Evolutionary conservation across 1,140 invertebrate species (phyloP), one percentile per base, ranked within the genome.

Genomic region (Drosophila navojoa): DNA sequence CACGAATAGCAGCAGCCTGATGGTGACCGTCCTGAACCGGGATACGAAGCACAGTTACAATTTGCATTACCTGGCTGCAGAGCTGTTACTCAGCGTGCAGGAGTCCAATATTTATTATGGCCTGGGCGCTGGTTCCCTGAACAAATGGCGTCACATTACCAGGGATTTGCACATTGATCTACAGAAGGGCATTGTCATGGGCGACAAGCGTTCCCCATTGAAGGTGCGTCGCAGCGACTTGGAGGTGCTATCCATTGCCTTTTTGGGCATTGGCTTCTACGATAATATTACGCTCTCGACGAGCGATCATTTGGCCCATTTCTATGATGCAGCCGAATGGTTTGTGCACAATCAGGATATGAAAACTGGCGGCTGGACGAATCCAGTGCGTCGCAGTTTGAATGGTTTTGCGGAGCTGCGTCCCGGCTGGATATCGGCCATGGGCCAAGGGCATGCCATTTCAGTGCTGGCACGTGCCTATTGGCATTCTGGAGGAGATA

Each of bases 391-490:
- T 54, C 93, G 98, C 76, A 95, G 95, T 90, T 94, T 97, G 68
- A 94, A 94, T 55, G 95, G 96, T n/a, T 96, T 97, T 92, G 94
- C 94, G 49, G 95, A 96, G 73, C 93, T 99, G 38, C 93, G 95
- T 71, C 95, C 97, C 13, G 97, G 97, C 61, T 99, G 98, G 98
- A 97, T 98, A 91, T 99, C 98, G 3, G 97, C 98, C 6, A 99
- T 99, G 98, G 98, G 97, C 5, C 98, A 99, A 92, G 98, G 98
- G 0, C 98, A 99, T 92, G 98, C 96, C 0, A 97, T 99, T 66
- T 99, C 98, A 0, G 94, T 99, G 10, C 93, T 99, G 52, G 95
- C 97, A 3, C 93, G 99, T 76, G 98, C 98, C 0, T 98, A 97
- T 93, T 94, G 96, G 92, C 94, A 95, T 90, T 97, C 96, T 15